phyloP scores from a whole-genome alignment of 2,113 vertebrate genomes.

The Boleophthalmus pectinirostris region DNA sequence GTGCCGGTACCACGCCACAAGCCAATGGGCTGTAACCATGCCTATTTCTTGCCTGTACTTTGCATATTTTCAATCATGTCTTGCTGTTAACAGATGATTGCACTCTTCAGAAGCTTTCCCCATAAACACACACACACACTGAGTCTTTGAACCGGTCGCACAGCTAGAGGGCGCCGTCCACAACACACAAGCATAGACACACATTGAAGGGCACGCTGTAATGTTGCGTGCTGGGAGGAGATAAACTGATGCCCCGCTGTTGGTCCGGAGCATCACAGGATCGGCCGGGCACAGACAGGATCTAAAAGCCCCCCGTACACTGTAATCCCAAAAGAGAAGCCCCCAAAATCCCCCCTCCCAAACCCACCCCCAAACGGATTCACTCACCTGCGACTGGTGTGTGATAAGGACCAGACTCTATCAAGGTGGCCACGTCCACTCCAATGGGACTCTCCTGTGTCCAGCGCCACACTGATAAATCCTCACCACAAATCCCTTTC shows the following conservation, averaged over 20 bases:
- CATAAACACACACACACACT: slow-evolving; percentile 54
- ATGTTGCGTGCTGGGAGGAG: slow-evolving; percentile 53
- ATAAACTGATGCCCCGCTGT: slow-evolving; percentile 66
- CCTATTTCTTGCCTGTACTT: slow-evolving; percentile 71
- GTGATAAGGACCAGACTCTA: slow-evolving; percentile 65
- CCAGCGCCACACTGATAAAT: slow-evolving; percentile 62
- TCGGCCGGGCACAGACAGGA: slow-evolving; percentile 60
- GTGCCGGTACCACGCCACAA: slow-evolving; percentile 63
- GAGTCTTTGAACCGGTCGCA: slow-evolving; percentile 56
- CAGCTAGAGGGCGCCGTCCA: slow-evolving; percentile 25
- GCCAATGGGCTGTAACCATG: slow-evolving; percentile 76
- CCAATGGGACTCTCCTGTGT: slow-evolving; percentile 42
- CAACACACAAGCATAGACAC: slow-evolving; percentile 41
- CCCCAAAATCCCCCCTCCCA: too few species aligned
- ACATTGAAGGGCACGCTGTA: slow-evolving; percentile 21
- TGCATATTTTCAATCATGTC: slow-evolving; percentile 82
- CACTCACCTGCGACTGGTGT: slow-evolving; percentile 42
- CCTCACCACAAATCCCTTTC: slow-evolving; percentile 35
- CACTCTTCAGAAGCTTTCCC: slow-evolving; percentile 73
- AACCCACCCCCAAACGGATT: slow-evolving; percentile 56
- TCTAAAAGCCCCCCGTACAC: slow-evolving; percentile 63
- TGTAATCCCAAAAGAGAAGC: slow-evolving; percentile 43
- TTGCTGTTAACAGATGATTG: slow-evolving; percentile 81
- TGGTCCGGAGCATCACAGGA: slow-evolving; percentile 51
- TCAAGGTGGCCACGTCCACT: slow-evolving; percentile 58